Conservation (phyloP, 1,140 invertebrate genomes). For the Argopecten irradians region DNA sequence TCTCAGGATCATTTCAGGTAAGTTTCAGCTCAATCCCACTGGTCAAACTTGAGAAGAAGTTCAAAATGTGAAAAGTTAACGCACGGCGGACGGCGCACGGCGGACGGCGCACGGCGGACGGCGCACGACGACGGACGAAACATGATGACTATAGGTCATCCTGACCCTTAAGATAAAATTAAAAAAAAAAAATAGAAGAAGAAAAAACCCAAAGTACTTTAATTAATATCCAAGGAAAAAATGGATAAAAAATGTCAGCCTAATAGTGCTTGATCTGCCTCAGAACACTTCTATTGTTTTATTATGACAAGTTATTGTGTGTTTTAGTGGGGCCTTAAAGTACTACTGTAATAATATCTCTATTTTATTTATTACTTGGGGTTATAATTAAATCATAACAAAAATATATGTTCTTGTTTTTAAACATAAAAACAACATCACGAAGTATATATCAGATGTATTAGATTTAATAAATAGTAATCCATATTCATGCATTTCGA, state of each 20-base stretch:
- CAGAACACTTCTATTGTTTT: neutral
- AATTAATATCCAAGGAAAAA: no score
- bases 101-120: no score
- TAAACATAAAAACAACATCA: neutral
- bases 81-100: no score
- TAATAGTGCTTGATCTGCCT: neutral
- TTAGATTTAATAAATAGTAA: neutral
- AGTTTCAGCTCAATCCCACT: no score
- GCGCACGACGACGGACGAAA: no score
- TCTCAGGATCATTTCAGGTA: no score
- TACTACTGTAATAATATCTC: neutral
- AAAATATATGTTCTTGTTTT: neutral
- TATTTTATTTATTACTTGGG: neutral
- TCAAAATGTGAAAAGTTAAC: no score
- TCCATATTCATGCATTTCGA: slow-evolving; percentile 22
- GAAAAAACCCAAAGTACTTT: no score
- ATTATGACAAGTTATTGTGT: neutral
- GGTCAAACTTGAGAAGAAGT: no score
- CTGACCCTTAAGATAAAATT: no score
- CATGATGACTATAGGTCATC: no score
- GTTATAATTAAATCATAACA: neutral
- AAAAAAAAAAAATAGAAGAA: no score
- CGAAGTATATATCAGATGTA: neutral
- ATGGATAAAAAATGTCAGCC: neutral
- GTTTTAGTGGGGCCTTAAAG: neutral